phyloP scores from a whole-genome alignment of 2,888 invertebrate species.

The Tachina fera region DNA sequence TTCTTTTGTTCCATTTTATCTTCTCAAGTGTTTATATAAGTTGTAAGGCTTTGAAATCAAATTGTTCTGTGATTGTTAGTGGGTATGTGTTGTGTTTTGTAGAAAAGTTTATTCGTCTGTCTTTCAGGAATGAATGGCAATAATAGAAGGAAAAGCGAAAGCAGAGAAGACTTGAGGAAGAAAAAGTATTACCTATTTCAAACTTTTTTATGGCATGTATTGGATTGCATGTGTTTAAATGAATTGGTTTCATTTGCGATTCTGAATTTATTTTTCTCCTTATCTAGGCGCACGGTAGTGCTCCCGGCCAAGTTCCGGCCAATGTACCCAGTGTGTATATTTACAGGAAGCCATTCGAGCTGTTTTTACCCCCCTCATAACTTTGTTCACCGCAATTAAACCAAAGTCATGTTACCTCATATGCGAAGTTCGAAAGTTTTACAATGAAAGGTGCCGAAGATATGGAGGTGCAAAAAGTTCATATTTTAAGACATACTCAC shows the following conservation, averaged over 20 bases:
- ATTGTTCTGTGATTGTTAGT: slow-evolving; percentile 17
- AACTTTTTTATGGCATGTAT: slow-evolving; percentile 21
- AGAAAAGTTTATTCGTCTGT: slow-evolving; percentile 33
- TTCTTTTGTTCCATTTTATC: slow-evolving; percentile 8
- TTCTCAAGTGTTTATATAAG: slow-evolving; percentile 8
- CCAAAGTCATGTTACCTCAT: no score
- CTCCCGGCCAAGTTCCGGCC: no score
- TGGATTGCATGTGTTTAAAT: slow-evolving; percentile 9
- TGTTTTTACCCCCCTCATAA: no score
- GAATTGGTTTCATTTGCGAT: background rate
- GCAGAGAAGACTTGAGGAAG: background rate
- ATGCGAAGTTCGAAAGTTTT: no score
- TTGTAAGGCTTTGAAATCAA: slow-evolving; percentile 43
- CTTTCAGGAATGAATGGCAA: slow-evolving; percentile 6
- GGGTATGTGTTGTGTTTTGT: background rate
- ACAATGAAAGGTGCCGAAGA: no score
- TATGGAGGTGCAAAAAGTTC: no score
- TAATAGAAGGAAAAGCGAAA: slow-evolving; percentile 3
- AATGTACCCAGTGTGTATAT: no score
- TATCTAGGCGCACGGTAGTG: no score
- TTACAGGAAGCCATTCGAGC: no score
- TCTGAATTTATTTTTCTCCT: background rate
- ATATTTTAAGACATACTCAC: no score
- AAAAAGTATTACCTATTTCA: slow-evolving; percentile 25
- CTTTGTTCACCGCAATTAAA: no score